Evolutionary conservation across 1,140 invertebrate genomes (phyloP).

Genomic region (Acromyrmex heyeri): DNA sequence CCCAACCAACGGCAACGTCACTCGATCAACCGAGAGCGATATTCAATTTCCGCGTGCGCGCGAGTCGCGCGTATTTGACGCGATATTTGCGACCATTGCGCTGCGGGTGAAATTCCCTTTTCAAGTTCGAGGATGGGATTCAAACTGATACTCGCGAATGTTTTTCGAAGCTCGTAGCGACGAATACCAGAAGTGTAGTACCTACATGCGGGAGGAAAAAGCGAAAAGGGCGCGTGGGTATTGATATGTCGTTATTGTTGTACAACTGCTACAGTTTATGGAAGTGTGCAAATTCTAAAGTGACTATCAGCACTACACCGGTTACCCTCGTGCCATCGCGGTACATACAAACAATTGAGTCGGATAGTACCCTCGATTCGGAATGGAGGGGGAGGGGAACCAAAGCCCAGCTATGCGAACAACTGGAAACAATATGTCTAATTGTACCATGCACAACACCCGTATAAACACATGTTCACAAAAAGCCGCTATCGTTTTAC

Average conservation of each 20-base stretch:
- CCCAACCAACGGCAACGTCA: neutral
- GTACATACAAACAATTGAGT: constrained; percentile 39
- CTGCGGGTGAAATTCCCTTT: constrained; percentile 41
- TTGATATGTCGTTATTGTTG: constrained; percentile 55
- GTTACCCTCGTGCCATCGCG: constrained; percentile 31
- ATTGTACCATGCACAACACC: constrained; percentile 30
- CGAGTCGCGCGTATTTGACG: constrained; percentile 28
- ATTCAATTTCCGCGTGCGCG: constrained; percentile 65
- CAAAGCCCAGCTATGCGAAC: constrained; percentile 5
- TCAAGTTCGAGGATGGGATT: constrained; percentile 36
- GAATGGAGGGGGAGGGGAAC: neutral
- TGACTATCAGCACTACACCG: constrained; percentile 55
- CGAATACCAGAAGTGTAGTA: constrained; percentile 2
- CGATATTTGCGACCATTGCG: constrained; percentile 51
- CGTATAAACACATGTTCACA: constrained; percentile 23
- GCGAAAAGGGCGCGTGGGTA: neutral
- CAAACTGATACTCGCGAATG: constrained; percentile 35
- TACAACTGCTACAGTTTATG: constrained; percentile 46
- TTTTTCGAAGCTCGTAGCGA: constrained; percentile 21
- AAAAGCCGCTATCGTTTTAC: constrained; percentile 19
- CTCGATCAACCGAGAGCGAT: constrained; percentile 44
- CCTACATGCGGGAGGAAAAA: constrained; percentile 7
- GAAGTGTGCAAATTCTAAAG: constrained; percentile 49
- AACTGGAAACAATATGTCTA: constrained; percentile 51
- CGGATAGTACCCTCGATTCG: constrained; percentile 29